Base-by-base conservation (phyloP, 2,888 invertebrate species). In the Eilema sororculum region DNA sequence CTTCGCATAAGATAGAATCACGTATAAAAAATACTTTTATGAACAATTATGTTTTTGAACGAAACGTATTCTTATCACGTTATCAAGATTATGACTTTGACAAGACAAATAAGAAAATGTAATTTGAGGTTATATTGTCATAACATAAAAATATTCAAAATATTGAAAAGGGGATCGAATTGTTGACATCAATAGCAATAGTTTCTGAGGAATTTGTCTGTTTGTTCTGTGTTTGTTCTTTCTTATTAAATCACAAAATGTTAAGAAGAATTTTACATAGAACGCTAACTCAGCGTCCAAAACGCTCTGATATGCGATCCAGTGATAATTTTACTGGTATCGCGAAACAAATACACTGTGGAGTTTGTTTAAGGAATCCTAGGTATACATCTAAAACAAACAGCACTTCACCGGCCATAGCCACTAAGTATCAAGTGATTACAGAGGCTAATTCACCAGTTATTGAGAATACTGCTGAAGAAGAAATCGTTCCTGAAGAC, bases 391-490 rank as follows among this genome's bases (percentile, higher is more conserved):
- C 90, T 61, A 93, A 93, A 79, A 71, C 89, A 87, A 90, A 91
- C 79, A 89, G 74, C 71, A 84, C 95, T 60, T 90, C 95, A 22
- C 93, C 95, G 60, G 95, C 94, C 52, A 91, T 97, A 76, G 88
- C 95, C 68, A 90, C 91, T 80, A 97, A 97, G 92, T 97, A 97
- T 86, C 96, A 97, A 92, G 89, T 97, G 75, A 97, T 97, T 88
- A 96, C 96, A 25, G 98, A 98, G 82, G 95, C 96, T 78, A 97
- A 98, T 87, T 93, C 97, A 0, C 91, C 95, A 20, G 90, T 97
- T 74, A 97, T 98, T 81, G 96, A 97, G 77, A 97, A 98, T 87
- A 96, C 97, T 25, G 96, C 96, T 67, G 98, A 98, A 81, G 97
- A 97, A 81, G 97, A 97, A 89, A 90, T 93, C 59, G 79, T 90